These are phyloP conservation scores for Hormiphora californensis DNA, from an alignment of 37 sponge, comb jelly and placozoan genomes.

Conservation along the genomic window DNA sequence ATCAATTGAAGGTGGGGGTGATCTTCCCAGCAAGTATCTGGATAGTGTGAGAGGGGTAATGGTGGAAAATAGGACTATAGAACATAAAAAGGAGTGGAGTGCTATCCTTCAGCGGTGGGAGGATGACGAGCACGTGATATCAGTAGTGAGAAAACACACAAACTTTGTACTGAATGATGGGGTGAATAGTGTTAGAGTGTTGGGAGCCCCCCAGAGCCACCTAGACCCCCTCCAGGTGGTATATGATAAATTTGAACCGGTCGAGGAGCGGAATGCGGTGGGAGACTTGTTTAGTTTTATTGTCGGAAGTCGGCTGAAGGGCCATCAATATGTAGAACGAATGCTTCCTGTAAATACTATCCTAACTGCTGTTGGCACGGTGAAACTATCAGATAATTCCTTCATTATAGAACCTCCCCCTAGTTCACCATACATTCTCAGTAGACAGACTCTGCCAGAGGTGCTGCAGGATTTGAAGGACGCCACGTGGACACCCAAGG, in stretches of 20 bases:
- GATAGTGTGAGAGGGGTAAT: conserved; percentile 29
- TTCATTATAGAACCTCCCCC: neutral
- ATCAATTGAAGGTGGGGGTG: neutral
- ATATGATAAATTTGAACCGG: conserved; percentile 43
- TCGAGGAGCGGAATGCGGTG: conserved; percentile 19
- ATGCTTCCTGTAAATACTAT: conserved; percentile 35
- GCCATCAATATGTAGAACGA: conserved; percentile 42
- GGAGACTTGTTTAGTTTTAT: neutral
- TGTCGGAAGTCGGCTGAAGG: conserved; percentile 14
- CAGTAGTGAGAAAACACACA: neutral
- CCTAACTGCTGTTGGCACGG: conserved; percentile 25
- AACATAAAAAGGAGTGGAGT: conserved; percentile 11
- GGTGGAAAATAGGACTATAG: neutral
- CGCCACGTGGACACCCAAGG: neutral
- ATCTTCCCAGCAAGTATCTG: neutral
- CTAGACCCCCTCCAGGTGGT: conserved; percentile 3
- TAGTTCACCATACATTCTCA: neutral
- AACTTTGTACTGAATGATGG: conserved; percentile 18
- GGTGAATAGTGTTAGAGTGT: neutral
- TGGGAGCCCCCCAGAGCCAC: neutral
- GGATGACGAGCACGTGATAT: conserved; percentile 14
- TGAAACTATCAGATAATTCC: neutral
- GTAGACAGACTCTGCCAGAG: conserved; percentile 11
- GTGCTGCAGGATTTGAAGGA: conserved; percentile 16
- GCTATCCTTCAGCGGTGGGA: conserved; percentile 32